These are phyloP conservation scores for Portevinia maculata DNA, from an alignment of 2,888 invertebrate genomes.

Conservation along the genomic window DNA sequence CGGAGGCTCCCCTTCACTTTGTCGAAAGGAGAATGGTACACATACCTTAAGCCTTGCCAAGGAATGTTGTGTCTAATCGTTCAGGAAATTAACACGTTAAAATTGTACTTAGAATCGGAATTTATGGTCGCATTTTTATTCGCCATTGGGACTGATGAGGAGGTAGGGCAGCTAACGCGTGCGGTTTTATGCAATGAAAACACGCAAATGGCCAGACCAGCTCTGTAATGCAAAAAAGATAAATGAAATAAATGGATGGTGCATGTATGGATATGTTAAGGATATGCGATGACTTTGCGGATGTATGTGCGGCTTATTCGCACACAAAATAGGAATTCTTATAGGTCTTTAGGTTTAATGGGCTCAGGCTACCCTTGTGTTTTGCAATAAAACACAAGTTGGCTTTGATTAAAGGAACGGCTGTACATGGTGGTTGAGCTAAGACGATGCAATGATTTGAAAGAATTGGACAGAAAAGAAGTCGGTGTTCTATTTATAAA, in stretches of 20 bases:
- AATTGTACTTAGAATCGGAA: conserved; percentile 74
- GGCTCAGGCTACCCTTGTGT: conserved; percentile 39
- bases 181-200: conserved; percentile 66
- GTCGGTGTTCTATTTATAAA: too few species aligned
- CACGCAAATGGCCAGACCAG: conserved; percentile 62
- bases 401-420: background rate
- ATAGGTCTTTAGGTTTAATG: conserved; percentile 59
- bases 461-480: too few species aligned
- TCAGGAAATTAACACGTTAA: conserved; percentile 77
- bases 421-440: background rate
- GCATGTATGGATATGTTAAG: conserved; percentile 64
- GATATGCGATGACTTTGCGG: conserved; percentile 60
- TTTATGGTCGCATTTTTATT: conserved; percentile 75
- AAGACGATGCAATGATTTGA: too few species aligned
- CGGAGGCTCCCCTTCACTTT: background rate
- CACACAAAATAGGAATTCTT: conserved; percentile 50
- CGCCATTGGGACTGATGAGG: conserved; percentile 13
- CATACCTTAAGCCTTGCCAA: conserved; percentile 70
- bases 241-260: conserved; percentile 60
- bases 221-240: conserved; percentile 45
- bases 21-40: conserved; percentile 67
- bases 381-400: conserved; percentile 45
- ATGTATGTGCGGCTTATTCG: conserved; percentile 37
- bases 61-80: conserved; percentile 75
- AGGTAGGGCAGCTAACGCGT: conserved; percentile 6